phyloP scores from a whole-genome alignment of 2,888 invertebrate genomes.

The Limnephilus marmoratus region DNA sequence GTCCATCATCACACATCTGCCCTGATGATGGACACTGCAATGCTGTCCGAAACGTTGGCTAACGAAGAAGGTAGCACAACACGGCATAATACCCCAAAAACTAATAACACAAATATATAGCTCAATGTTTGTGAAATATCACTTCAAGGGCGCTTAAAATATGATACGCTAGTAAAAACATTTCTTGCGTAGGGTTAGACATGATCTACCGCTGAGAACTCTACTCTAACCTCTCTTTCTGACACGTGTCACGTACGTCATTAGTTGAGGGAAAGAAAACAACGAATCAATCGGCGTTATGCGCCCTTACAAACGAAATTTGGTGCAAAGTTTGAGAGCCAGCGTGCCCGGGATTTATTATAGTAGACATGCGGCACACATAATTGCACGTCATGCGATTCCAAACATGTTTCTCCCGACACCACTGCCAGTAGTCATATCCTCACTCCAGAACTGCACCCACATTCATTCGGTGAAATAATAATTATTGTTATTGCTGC shows the following conservation, averaged over 20 bases:
- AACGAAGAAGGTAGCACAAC: no score
- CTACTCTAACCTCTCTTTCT: no score
- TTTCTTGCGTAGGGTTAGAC: background rate
- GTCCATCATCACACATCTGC: no score
- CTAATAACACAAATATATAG: no score
- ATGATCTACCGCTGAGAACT: background rate
- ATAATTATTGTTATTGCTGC: constrained; percentile 5
- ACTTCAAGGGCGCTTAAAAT: no score
- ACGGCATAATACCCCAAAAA: no score
- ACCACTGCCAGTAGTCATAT: background rate
- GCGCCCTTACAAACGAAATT: background rate
- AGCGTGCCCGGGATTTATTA: constrained; percentile 18
- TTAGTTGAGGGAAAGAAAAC: background rate
- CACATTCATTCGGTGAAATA: constrained; percentile 40
- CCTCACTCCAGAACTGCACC: constrained; percentile 38
- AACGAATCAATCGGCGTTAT: background rate
- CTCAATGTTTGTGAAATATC: no score
- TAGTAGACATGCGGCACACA: constrained; percentile 51
- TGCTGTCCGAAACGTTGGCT: no score
- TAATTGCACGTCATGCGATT: constrained; percentile 51
- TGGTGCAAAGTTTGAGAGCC: background rate
- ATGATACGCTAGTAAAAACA: background rate
- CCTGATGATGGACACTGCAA: no score
- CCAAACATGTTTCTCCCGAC: constrained; percentile 47
- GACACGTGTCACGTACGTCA: background rate